Evolutionary conservation across 1,140 invertebrate species (phyloP), one percentile per base, ranked within the genome.

Genomic region (Tachypleus tridentatus): DNA sequence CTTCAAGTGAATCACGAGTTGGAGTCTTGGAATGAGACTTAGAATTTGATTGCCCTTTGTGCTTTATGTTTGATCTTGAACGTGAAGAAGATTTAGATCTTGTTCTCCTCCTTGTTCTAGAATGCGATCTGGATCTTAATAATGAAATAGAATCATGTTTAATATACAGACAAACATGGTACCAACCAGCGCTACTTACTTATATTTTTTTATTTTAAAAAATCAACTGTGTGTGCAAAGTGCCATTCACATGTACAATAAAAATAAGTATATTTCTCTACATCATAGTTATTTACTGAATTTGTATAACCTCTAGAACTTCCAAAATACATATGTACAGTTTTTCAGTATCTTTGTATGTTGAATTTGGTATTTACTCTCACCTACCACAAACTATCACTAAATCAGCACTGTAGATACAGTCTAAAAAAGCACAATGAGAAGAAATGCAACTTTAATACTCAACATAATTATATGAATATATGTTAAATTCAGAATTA

Each of bases 51-150:
- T 29, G 29, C 29, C 29, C 29, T 29, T 29, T 29, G 29, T 29
- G 29, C 29, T 29, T 29, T 29, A 29, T 29, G 29, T 58, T 67
- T 10, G 65, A 69, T 49, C 61, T 7, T n/a, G 67, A 64, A 48
- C 58, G 60, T 5, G 67, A 65, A 51, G 29, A 29, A 51, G 60
- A 54, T 67, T 51, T 67, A 61, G 63, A 66, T 48, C 69, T 56
- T 57, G 78, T 79, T 67, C 74, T 72, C 48, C 77, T 78, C 64
- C 75, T 74, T 29, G 79, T 78, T 65, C 78, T 67, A 57, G 78
- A 78, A 63, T 73, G 72, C 61, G 75, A 75, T 11, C 74, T 71
- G 11, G 69, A 57, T 49, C 74, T 74, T 4, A 76, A 79, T 56
- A 74, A 74, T 53, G 4, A 63, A 66, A 47, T 51, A 11, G 11